These are phyloP conservation scores for Nycticryphes semicollaris DNA, from an alignment of 2,113 vertebrate genomes.

Conservation along the genomic window DNA sequence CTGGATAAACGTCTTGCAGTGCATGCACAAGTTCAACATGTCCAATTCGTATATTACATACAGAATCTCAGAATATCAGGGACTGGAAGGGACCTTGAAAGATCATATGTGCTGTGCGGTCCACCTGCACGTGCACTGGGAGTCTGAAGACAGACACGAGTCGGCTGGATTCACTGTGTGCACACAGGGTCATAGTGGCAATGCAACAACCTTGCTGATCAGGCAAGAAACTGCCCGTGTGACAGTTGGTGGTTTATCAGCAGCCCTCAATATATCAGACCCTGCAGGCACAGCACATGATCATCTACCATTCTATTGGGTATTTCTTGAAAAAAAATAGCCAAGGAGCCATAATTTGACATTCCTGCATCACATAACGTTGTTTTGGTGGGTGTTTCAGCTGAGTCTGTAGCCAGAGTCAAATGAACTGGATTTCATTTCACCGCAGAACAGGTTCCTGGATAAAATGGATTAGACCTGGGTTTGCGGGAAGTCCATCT, in stretches of 20 bases:
- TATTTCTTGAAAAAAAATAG: not conserved
- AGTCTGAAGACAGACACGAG: not conserved
- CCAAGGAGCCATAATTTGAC: not conserved
- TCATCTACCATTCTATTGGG: not conserved
- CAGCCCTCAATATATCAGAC: rapidly evolving
- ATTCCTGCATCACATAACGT: not conserved
- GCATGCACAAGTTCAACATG: not conserved
- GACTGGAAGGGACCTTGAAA: too few species aligned
- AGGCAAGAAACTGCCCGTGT: rapidly evolving
- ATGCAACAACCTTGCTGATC: not conserved
- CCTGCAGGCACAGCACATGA: rapidly evolving
- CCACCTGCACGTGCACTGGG: not conserved
- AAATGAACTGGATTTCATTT: not conserved
- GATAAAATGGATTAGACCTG: not conserved
- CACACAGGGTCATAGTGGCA: not conserved
- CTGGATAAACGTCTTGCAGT: not conserved
- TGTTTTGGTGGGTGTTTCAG: not conserved
- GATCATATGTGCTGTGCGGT: not conserved
- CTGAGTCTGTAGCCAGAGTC: not conserved
- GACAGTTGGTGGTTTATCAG: not conserved
- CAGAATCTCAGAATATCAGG: too few species aligned
- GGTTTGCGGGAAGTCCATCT: not conserved
- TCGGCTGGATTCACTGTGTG: not conserved
- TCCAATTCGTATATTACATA: not conserved
- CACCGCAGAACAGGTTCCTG: not conserved